A percentile compares a stretch with the other conserved stretches of the same genome.
phyloP scores from a whole-genome alignment of 2,797 vertebrate species.

The Picus viridis region DNA sequence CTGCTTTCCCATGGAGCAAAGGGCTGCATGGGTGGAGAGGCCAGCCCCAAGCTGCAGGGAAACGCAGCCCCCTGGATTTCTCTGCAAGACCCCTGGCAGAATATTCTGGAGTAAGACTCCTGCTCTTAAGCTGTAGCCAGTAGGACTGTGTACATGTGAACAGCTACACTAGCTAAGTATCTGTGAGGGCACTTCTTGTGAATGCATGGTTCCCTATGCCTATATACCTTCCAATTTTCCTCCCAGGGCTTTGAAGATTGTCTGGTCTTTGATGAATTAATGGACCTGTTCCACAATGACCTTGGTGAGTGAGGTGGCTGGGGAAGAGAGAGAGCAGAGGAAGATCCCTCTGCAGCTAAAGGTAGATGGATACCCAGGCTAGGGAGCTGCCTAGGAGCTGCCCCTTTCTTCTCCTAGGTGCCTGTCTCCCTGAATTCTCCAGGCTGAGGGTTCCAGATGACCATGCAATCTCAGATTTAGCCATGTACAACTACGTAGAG shows the following conservation, averaged over 20 bases:
- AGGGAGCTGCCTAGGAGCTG: neutral
- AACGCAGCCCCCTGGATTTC: neutral
- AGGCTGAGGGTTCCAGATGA: constrained; percentile 91
- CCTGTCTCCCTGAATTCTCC: constrained; percentile 89
- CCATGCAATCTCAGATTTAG: constrained; percentile 93
- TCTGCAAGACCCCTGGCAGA: neutral
- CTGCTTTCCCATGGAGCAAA: neutral
- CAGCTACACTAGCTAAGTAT: neutral
- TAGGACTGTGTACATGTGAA: fast-evolving
- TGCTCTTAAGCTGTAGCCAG: neutral
- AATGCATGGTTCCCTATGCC: neutral
- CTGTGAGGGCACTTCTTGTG: neutral
- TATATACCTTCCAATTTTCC: neutral
- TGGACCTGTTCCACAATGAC: constrained; percentile 90
- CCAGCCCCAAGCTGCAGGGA: neutral
- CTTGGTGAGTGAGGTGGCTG: constrained; percentile 82
- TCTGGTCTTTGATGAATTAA: constrained; percentile 92
- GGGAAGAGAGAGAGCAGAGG: neutral
- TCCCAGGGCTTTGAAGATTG: constrained; percentile 97
- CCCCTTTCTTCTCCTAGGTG: constrained; percentile 70
- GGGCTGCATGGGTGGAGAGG: neutral
- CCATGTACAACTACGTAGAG: constrained; percentile 98
- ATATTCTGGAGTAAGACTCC: neutral
- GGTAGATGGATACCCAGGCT: neutral
- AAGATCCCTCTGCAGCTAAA: neutral